Evolutionary conservation across 2,113 vertebrate species (phyloP).

Genomic region (Cyanistes caeruleus): DNA sequence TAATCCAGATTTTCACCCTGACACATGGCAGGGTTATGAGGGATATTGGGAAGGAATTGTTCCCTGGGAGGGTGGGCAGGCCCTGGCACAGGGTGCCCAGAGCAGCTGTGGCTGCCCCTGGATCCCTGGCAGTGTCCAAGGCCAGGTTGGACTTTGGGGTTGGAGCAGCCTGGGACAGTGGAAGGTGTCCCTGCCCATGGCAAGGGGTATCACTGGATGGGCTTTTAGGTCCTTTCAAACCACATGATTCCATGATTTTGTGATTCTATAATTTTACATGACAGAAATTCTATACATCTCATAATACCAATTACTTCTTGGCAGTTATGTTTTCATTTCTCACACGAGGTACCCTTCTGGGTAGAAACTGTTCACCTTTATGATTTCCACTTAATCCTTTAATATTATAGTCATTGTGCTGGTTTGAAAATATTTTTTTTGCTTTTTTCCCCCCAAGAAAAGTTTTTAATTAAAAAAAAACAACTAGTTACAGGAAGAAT

Average conservation of each 20-base stretch:
- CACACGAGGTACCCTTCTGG: neutral
- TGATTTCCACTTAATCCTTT: neutral
- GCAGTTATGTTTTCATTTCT: neutral
- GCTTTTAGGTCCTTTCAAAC: neutral
- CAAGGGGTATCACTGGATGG: fast-evolving
- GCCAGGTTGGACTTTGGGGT: neutral
- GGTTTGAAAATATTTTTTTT: neutral
- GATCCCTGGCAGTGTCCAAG: neutral
- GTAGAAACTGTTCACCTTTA: neutral
- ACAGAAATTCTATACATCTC: neutral
- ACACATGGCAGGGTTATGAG: neutral
- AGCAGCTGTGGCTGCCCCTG: neutral
- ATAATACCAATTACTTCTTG: neutral
- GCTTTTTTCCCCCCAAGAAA: neutral
- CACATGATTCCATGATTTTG: neutral
- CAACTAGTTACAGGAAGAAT: neutral
- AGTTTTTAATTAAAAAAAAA: neutral
- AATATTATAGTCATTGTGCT: neutral
- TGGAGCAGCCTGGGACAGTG: neutral
- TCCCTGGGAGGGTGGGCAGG: neutral
- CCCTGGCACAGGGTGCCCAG: neutral
- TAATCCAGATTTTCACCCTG: neutral
- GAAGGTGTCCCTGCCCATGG: neutral
- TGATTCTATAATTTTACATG: neutral
- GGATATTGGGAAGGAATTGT: neutral